Conservation (phyloP, 2,797 vertebrate genomes). For the Strix occidentalis region DNA sequence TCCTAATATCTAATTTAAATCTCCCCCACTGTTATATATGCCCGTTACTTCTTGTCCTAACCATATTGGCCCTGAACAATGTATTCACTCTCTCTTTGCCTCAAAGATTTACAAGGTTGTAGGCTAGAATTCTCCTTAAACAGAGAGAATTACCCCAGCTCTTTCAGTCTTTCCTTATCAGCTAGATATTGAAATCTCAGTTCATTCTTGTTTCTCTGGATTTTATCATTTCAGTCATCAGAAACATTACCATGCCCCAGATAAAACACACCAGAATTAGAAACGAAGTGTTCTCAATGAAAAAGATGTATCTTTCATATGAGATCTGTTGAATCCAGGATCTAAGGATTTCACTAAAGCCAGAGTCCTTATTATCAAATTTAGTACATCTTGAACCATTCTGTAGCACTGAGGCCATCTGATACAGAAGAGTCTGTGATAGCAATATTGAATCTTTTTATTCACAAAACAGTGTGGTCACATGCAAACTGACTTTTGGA, state of each 20-base stretch:
- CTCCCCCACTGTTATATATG: neutral
- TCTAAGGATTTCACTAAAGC: neutral
- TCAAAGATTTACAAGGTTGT: neutral
- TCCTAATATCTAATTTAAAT: neutral
- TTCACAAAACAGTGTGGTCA: neutral
- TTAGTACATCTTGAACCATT: neutral
- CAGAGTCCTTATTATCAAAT: neutral
- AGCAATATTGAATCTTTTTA: neutral
- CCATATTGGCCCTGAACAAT: neutral
- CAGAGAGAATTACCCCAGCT: neutral
- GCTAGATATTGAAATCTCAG: neutral
- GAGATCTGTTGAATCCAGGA: neutral
- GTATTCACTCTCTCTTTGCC: neutral
- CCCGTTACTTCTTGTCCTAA: neutral
- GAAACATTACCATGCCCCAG: neutral
- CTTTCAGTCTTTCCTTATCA: neutral
- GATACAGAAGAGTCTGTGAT: neutral
- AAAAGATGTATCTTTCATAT: neutral
- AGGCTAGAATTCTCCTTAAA: neutral
- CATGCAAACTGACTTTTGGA: neutral
- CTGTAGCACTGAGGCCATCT: neutral
- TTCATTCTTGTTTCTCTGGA: neutral
- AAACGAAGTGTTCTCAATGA: neutral
- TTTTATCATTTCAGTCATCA: neutral
- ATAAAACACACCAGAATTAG: neutral